These are phyloP conservation scores for Microtus richardsoni DNA, from an alignment of 2,113 vertebrate genomes.

Conservation along the genomic window DNA sequence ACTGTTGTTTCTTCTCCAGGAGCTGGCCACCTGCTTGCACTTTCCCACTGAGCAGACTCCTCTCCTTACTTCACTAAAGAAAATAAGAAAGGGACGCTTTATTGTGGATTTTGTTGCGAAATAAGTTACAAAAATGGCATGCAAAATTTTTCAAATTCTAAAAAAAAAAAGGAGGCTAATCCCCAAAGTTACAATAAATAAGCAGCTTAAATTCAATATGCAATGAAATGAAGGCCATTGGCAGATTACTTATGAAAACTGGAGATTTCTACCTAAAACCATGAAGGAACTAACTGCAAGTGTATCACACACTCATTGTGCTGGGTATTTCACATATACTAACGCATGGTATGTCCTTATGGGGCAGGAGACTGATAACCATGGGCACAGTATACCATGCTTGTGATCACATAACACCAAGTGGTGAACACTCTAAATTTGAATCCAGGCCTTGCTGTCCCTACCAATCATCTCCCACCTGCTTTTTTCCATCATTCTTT, in stretches of 20 bases:
- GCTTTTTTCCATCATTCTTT: constrained; percentile 5
- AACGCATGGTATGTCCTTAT: constrained; percentile 25
- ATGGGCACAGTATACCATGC: neutral
- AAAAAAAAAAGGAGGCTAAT: constrained; percentile 13
- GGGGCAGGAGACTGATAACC: neutral
- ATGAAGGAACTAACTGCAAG: constrained; percentile 40
- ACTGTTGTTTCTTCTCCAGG: neutral
- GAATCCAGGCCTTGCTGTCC: constrained; percentile 5
- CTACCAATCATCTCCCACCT: neutral
- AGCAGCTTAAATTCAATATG: constrained; percentile 50
- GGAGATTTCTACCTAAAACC: constrained; percentile 24
- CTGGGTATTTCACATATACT: neutral
- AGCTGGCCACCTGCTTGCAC: neutral
- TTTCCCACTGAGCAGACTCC: neutral
- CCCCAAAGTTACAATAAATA: neutral
- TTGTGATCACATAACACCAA: neutral
- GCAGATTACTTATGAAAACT: constrained; percentile 4
- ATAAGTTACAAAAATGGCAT: constrained; percentile 34
- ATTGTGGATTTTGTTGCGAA: constrained; percentile 12
- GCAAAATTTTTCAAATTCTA: constrained; percentile 21
- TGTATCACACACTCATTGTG: neutral
- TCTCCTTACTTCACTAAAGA: constrained; percentile 47
- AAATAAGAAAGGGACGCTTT: neutral
- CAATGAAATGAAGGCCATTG: constrained; percentile 18
- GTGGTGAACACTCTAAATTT: neutral